These are phyloP conservation scores for Apteryx mantelli DNA, from an alignment of 2,113 vertebrate genomes.

Conservation along the genomic window DNA sequence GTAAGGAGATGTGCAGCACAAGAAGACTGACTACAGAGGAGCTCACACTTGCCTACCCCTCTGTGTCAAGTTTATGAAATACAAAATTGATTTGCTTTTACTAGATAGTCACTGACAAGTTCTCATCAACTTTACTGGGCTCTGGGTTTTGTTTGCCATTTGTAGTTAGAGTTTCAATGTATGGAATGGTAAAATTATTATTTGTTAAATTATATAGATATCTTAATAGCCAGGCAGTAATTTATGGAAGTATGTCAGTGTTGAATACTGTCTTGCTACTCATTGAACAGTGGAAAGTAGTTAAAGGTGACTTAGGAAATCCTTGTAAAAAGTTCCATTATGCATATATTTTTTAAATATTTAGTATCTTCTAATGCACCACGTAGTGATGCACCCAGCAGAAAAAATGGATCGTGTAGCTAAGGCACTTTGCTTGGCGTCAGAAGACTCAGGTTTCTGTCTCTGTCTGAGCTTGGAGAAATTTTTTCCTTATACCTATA, in stretches of 20 bases:
- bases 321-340: background rate
- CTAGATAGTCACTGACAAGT: background rate
- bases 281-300: background rate
- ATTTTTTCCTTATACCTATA: background rate
- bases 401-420: background rate
- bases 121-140: background rate
- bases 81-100: background rate
- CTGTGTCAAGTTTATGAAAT: background rate
- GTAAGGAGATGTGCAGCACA: background rate
- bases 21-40: background rate
- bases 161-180: background rate
- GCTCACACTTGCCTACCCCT: background rate
- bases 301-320: background rate
- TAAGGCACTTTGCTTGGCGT: background rate
- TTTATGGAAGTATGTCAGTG: background rate
- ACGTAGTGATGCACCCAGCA: background rate
- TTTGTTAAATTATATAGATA: background rate
- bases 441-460: background rate
- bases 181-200: background rate
- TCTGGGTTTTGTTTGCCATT: background rate
- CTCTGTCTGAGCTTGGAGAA: background rate
- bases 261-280: background rate
- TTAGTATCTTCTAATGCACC: background rate
- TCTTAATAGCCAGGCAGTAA: background rate
- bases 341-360: background rate